Percentiles rank a stretch among this genome's conserved stretches.
Conservation (phyloP, 2,797 vertebrate genomes). For the Phataginus tricuspis region DNA sequence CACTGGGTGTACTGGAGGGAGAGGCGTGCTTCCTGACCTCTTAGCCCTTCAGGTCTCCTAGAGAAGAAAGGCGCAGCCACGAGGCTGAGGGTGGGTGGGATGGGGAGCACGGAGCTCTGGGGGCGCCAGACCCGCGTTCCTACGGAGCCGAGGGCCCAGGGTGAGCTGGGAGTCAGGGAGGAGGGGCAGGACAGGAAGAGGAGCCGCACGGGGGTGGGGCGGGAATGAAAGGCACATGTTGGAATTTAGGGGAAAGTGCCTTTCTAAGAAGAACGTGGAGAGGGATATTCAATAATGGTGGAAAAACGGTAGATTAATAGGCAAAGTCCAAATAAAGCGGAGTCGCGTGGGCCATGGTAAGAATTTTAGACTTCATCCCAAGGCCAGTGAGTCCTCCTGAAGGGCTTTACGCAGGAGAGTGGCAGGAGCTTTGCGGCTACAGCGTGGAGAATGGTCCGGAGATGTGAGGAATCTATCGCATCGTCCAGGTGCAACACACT, state of each 20-base stretch:
- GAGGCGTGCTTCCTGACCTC: neutral
- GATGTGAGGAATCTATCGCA: neutral
- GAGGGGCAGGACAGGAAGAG: neutral
- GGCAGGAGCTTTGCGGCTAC: neutral
- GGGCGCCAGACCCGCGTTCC: neutral
- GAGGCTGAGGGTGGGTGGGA: neutral
- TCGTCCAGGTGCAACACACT: neutral
- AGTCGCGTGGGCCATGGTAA: neutral
- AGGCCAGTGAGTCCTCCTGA: neutral
- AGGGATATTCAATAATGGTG: neutral
- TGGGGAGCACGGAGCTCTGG: neutral
- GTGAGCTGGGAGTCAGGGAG: too few relatives aligned
- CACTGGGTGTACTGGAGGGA: neutral
- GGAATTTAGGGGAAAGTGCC: rapidly evolving
- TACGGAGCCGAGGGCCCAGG: neutral
- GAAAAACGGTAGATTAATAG: neutral
- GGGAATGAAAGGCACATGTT: neutral
- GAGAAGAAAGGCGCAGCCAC: neutral
- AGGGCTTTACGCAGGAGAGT: neutral
- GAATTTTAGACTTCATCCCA: neutral
- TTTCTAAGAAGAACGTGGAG: neutral
- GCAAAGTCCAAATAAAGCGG: neutral
- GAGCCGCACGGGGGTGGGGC: neutral
- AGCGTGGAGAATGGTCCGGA: neutral
- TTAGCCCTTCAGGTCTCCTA: neutral